These are phyloP conservation scores for Heliornis fulica DNA, from an alignment of 2,113 vertebrate species.

Conservation along the genomic window DNA sequence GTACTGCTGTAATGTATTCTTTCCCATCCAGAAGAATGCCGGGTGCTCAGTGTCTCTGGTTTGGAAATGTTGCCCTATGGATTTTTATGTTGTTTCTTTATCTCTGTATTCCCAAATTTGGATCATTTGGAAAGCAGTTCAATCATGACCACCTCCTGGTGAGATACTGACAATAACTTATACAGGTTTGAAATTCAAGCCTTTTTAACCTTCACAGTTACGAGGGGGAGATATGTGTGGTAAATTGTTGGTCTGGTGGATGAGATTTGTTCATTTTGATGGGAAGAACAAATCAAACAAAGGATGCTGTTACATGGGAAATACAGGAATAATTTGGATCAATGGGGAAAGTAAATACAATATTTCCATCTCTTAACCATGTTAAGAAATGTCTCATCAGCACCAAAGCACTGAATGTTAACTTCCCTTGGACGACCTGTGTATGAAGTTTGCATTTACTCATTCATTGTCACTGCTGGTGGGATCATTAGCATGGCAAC, in stretches of 20 bases:
- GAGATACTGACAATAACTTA: not conserved
- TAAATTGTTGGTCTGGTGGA: not conserved
- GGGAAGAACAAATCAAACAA: not conserved
- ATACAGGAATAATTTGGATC: not conserved
- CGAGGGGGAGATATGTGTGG: not conserved
- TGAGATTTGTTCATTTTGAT: not conserved
- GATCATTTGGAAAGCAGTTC: not conserved
- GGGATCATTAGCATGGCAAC: not conserved
- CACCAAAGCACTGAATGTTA: not conserved
- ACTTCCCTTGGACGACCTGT: not conserved
- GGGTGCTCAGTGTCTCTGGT: not conserved
- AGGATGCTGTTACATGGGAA: not conserved
- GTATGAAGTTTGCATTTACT: not conserved
- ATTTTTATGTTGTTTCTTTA: not conserved
- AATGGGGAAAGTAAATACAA: not conserved
- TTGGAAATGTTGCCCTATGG: not conserved
- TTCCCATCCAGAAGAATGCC: not conserved
- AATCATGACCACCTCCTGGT: not conserved
- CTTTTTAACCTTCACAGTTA: not conserved
- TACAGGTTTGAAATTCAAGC: not conserved
- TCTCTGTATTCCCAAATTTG: not conserved
- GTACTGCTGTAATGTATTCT: not conserved
- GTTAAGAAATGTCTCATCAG: not conserved
- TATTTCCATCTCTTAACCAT: not conserved
- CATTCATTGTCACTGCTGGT: not conserved